Evolutionary conservation across 2,888 invertebrate genomes (phyloP), one percentile per base, ranked within the genome.

Genomic region (Cryptosula pallasiana): DNA sequence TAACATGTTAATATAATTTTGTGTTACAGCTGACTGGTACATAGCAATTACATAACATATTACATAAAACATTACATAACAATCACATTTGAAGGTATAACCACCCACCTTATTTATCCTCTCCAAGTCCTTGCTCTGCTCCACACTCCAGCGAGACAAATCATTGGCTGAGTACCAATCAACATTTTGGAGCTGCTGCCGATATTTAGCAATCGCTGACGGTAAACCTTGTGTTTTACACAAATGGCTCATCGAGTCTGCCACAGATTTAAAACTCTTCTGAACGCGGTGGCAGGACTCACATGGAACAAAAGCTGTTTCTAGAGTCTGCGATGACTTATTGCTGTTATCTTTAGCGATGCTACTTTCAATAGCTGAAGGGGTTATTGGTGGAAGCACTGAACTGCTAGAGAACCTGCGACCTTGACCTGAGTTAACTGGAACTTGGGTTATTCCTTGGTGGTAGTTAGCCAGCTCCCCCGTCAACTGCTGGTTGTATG

Each of bases 251-350:
- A 84, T 75, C 23, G 76, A 72, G 25, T 81, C 80, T 0, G 81
- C 82, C 35, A 80, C 77, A 71, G 79, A 78, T 23, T 79, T 75
- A 71, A 84, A 77, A 76, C 78, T 78, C 63, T 77, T 78, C 77
- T 85, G 85, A n/a, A 82, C 81, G 20, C 79, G 71, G 55, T 78
- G 77, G 76, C 85, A 85, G 0, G 81, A 77, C 72, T 83, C 83
- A 77, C 85, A 85, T 2, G 84, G 83, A 0, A 82, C 80, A 76
- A 84, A 84, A 0, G 82, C 81, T 1, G 85, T 83, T 73, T 84
- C 85, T 20, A 77, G 75, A n/a, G 85, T 85, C 77, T 85, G 85
- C 70, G 78, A 78, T 20, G 81, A 78, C 76, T 84, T 84, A 74
- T 79, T 81, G 73, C 78, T 81, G 20, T 79, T 79, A 71, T 83